A percentile compares a stretch with the other conserved stretches of the same genome.
Evolutionary conservation across 2,888 invertebrate genomes (phyloP).

Genomic region (Xylota segnis): DNA sequence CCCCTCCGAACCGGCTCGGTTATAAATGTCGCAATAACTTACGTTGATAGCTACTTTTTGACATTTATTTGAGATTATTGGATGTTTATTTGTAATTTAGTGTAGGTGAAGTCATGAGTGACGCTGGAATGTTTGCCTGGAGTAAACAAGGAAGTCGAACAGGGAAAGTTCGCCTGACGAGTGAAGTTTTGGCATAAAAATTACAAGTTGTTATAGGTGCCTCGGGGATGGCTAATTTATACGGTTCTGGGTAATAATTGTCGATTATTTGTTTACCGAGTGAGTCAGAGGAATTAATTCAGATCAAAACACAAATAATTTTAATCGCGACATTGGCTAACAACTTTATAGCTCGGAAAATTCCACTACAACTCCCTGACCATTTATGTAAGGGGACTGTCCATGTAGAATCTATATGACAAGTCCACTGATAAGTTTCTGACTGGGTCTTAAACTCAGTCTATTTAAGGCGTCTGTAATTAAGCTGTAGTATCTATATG

Average conservation of each 20-base stretch:
- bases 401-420: too few relatives aligned
- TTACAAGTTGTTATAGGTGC: not conserved
- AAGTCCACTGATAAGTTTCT: too few relatives aligned
- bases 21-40: slow-evolving; percentile 75
- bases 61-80: slow-evolving; percentile 77
- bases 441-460: too few relatives aligned
- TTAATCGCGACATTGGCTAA: too few relatives aligned
- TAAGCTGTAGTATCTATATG: too few relatives aligned
- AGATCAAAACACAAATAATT: not conserved
- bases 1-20: slow-evolving; percentile 33
- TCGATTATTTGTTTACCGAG: slow-evolving; percentile 36
- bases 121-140: slow-evolving; percentile 62
- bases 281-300: not conserved
- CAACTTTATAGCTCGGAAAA: too few relatives aligned
- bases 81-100: slow-evolving; percentile 76
- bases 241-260: slow-evolving; percentile 47
- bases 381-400: too few relatives aligned
- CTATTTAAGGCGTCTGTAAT: too few relatives aligned
- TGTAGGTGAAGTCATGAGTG: slow-evolving; percentile 76
- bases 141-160: slow-evolving; percentile 42
- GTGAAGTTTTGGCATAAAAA: slow-evolving; percentile 55
- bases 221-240: slow-evolving; percentile 15
- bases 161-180: slow-evolving; percentile 21
- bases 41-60: slow-evolving; percentile 74
- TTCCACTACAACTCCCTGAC: too few relatives aligned